These are phyloP conservation scores for Porites australiensis DNA, from an alignment of 64 coral and sea anemone genomes.

Conservation along the genomic window DNA sequence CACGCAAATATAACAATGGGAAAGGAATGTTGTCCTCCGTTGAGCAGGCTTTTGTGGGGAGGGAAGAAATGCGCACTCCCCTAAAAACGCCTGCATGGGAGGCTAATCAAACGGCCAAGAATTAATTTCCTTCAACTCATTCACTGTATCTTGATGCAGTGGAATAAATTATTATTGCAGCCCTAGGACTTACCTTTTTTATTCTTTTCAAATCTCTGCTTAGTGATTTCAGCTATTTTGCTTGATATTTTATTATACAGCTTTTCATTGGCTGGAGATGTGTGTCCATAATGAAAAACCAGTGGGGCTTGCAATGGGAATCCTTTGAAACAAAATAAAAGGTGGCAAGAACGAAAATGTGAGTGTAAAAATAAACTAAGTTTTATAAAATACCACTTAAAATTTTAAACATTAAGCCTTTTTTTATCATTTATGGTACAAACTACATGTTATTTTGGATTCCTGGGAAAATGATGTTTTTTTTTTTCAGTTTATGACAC, in stretches of 20 bases:
- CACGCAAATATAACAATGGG: too few relatives aligned
- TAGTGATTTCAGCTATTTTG: constrained; percentile 87
- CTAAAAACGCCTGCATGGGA: too few relatives aligned
- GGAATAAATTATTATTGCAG: background rate
- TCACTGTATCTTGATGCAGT: background rate
- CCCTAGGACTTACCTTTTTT: constrained; percentile 62
- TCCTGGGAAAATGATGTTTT: too few relatives aligned
- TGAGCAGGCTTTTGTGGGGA: too few relatives aligned
- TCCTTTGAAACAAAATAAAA: constrained; percentile 49
- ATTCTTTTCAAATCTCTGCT: constrained; percentile 89
- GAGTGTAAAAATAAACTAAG: background rate
- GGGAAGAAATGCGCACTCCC: too few relatives aligned
- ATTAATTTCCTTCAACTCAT: background rate
- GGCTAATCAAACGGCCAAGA: too few relatives aligned
- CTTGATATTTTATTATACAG: constrained; percentile 91
- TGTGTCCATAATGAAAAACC: constrained; percentile 93
- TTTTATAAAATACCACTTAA: constrained; percentile 20
- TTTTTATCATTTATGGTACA: too few relatives aligned
- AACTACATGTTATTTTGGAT: too few relatives aligned
- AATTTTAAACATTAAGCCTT: too few relatives aligned
- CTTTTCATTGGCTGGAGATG: constrained; percentile 91
- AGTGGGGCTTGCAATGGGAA: constrained; percentile 97
- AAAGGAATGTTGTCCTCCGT: too few relatives aligned
- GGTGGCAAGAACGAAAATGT: background rate
- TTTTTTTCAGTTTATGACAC: too few relatives aligned